A percentile compares a stretch with the other conserved stretches of the same genome.
phyloP scores from a whole-genome alignment of 2,888 invertebrate species.

The Pachymerium ferrugineum region DNA sequence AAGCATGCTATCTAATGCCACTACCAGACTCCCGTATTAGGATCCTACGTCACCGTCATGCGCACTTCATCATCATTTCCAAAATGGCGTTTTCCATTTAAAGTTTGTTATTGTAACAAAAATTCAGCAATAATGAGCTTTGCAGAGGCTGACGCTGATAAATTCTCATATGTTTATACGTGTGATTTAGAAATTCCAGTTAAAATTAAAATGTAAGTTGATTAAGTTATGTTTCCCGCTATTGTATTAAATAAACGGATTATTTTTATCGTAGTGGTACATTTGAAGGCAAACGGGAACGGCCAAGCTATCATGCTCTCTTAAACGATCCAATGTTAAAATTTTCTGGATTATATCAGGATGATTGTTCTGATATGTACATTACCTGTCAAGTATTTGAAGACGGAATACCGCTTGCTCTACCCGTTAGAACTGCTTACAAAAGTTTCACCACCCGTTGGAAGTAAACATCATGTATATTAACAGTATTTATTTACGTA shows the following conservation, averaged over 20 bases:
- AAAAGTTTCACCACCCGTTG: slow-evolving; percentile 87
- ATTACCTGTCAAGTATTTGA: slow-evolving; percentile 68
- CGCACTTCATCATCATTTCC: too few species aligned
- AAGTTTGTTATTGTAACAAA: too few species aligned
- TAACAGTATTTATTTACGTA: too few species aligned
- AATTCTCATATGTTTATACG: slow-evolving; percentile 63
- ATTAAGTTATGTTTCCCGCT: background rate
- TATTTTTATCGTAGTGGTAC: slow-evolving; percentile 64
- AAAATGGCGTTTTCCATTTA: too few species aligned
- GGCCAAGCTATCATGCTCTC: slow-evolving; percentile 81
- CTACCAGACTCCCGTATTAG: too few species aligned
- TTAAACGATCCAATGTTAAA: slow-evolving; percentile 81
- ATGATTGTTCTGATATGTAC: slow-evolving; percentile 78
- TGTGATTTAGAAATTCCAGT: slow-evolving; percentile 80
- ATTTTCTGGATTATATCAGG: slow-evolving; percentile 80
- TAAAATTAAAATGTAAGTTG: slow-evolving; percentile 82
- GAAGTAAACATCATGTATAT: slow-evolving; percentile 79
- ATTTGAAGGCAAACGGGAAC: slow-evolving; percentile 79
- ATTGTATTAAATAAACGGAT: background rate
- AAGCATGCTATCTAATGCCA: too few species aligned
- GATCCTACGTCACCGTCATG: too few species aligned
- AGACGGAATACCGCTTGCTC: slow-evolving; percentile 70
- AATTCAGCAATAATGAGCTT: background rate
- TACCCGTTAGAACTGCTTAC: slow-evolving; percentile 83
- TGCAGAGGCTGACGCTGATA: slow-evolving; percentile 29